Conservation (phyloP, 2,888 invertebrate genomes). For the Drosophila cracens region DNA sequence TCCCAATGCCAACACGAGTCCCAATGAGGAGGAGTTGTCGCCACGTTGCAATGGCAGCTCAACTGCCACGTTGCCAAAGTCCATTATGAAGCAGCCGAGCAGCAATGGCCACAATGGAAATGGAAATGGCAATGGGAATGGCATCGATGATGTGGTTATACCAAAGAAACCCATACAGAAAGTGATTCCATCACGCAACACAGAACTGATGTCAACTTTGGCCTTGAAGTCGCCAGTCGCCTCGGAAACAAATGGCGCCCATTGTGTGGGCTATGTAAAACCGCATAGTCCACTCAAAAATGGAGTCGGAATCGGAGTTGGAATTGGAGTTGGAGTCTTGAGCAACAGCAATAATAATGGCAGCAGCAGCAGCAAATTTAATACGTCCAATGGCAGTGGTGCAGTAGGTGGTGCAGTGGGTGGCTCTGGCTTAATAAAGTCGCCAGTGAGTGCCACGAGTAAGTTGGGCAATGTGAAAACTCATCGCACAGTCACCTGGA, state of each 20-base stretch:
- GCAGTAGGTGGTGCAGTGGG: slow-evolving; percentile 6
- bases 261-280: slow-evolving; percentile 85
- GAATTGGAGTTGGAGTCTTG: slow-evolving; percentile 58
- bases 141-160: slow-evolving; percentile 80
- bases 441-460: slow-evolving; percentile 80
- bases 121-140: slow-evolving; percentile 53
- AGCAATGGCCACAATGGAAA: slow-evolving; percentile 51
- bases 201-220: slow-evolving; percentile 78
- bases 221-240: slow-evolving; percentile 32
- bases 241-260: slow-evolving; percentile 34
- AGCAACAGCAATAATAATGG: slow-evolving; percentile 68
- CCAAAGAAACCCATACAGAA: slow-evolving; percentile 90
- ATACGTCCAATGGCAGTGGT: slow-evolving; percentile 63
- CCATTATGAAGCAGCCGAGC: slow-evolving; percentile 81
- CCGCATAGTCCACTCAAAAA: slow-evolving; percentile 85
- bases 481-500: slow-evolving; percentile 88
- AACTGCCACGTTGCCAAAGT: slow-evolving; percentile 73
- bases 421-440: slow-evolving; percentile 62
- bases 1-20: slow-evolving; percentile 74
- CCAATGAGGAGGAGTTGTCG: slow-evolving; percentile 68
- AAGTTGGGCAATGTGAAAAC: slow-evolving; percentile 76
- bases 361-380: slow-evolving; percentile 58
- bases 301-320: slow-evolving; percentile 62
- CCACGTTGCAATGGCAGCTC: slow-evolving; percentile 38
- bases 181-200: slow-evolving; percentile 91